Evolutionary conservation across 2,113 vertebrate genomes (phyloP), one percentile per base, ranked within the genome.

Genomic region (Ariopsis seemanni): DNA sequence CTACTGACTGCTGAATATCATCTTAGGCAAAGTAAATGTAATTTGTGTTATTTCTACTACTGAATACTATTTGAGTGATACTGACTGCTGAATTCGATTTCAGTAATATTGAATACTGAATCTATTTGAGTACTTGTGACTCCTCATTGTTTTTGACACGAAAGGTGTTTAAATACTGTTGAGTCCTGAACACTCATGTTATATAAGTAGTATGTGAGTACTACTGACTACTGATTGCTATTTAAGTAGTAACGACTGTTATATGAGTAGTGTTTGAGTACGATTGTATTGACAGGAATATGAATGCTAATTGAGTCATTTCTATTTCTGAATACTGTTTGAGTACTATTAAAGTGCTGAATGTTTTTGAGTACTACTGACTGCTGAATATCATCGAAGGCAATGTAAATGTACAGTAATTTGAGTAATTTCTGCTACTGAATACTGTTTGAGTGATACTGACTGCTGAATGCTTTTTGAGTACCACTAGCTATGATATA

Each of bases 41-140:
- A 42, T 72, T 42, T 7, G 25, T 1, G 20, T 25, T 14, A 53
- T 52, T 2, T 50, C 10, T 18, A 5, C 42, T 75, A 12, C 78
- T 84, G 50, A 84, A 69, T 30, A 20, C 15, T 34, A 17, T 83
- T 69, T 84, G n/a, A 83, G 50, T 34, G 4, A 10, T 84, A n/a
- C 48, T 15, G 20, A 27, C 34, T 62, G 4, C 22, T 50, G 53
- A 75, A 22, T 48, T 6, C 12, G 7, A 15, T 22, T 27, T 10
- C 15, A 84, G 15, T 18, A 52, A 11, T 4, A 80, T 12, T 67
- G 15, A 42, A 42, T 42, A 42, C 42, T 42, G 42, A 4, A 42
- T 42, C 42, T 42, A 42, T 42, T 42, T 42, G 42, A 42, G 42
- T 42, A 4, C 42, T 42, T 42, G 42, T 42, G 42, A 42, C 42